phyloP scores from a whole-genome alignment of 2,888 invertebrate species.

The Papilio gigon region DNA sequence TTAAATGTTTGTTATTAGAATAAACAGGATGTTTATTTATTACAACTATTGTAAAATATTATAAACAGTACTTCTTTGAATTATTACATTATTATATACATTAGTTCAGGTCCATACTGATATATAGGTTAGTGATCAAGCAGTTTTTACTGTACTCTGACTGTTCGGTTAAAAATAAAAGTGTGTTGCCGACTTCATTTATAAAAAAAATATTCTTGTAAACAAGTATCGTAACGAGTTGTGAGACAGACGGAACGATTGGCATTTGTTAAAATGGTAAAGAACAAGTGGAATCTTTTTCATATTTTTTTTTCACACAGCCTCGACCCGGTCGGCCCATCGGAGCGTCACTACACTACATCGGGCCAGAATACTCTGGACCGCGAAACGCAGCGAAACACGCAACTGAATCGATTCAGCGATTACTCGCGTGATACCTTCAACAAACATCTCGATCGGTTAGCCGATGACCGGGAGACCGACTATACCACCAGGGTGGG shows the following conservation, averaged over 20 bases:
- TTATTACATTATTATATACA: too few species aligned
- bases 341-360: slow-evolving; percentile 32
- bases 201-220: too few species aligned
- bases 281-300: not conserved
- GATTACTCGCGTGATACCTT: slow-evolving; percentile 72
- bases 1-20: not conserved
- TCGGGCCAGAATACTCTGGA: slow-evolving; percentile 75
- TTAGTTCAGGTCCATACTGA: too few species aligned
- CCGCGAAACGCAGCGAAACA: slow-evolving; percentile 84
- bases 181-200: too few species aligned
- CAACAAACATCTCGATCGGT: slow-evolving; percentile 72
- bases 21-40: not conserved
- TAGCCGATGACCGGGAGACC: slow-evolving; percentile 73
- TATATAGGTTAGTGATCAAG: too few species aligned
- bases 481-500: slow-evolving; percentile 73
- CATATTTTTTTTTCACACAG: slow-evolving; percentile 17
- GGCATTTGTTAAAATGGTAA: not conserved
- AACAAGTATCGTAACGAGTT: not conserved
- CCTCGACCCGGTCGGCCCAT: slow-evolving; percentile 33
- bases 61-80: too few species aligned
- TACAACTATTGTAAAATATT: too few species aligned
- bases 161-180: too few species aligned
- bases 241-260: not conserved
- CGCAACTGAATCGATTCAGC: slow-evolving; percentile 82
- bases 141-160: too few species aligned